Base-by-base conservation (phyloP, 2,888 invertebrate genomes). In the Ormyrus thymus region DNA sequence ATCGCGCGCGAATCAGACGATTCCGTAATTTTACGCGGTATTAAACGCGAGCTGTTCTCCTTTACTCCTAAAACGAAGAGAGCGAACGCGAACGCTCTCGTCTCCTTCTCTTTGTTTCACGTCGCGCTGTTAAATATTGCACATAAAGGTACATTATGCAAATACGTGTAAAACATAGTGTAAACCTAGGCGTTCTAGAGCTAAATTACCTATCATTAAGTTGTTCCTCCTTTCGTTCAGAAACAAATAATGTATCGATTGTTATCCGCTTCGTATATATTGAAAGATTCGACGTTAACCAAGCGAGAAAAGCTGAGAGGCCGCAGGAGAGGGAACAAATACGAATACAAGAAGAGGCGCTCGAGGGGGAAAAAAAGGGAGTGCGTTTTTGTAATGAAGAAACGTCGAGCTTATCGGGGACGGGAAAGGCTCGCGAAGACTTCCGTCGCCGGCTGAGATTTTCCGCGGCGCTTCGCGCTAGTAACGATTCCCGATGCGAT, bases 101-200 rank as follows among this genome's bases (percentile, higher is more conserved):
- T 45, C 51, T 53, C 43, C 77, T 51, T 73, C 73, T 62, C 73
- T 55, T 78, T 48, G 78, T 73, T 78, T 68, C 68, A 50, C 56
- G 73, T 68, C 61, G 78, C 78, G 78, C 73, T 72, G 73, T 78
- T 68, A 73, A 73, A 78, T 78, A 78, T 78, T 78, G 78, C 73
- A 78, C 78, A 78, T 59, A 78, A 78, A 45, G 50, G 50, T 51
- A 76, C 61, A 70, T 51, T 68, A 66, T 66, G 66, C 15, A 72
- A 55, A 71, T 61, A 51, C 9, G 51, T 68, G 46, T 15, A 61
- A n/a, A n/a, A 70, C 58, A 64, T 29, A 55, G 48, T 4, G 29
- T n/a, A 56, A 56, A 50, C 29, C 53, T 50, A 65, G 58, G 65
- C 65, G 65, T 59, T 65, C 6, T 58, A 58, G 51, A 66, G 69